phyloP scores from a whole-genome alignment of 2,797 vertebrate genomes.

The Tragopan temminckii region DNA sequence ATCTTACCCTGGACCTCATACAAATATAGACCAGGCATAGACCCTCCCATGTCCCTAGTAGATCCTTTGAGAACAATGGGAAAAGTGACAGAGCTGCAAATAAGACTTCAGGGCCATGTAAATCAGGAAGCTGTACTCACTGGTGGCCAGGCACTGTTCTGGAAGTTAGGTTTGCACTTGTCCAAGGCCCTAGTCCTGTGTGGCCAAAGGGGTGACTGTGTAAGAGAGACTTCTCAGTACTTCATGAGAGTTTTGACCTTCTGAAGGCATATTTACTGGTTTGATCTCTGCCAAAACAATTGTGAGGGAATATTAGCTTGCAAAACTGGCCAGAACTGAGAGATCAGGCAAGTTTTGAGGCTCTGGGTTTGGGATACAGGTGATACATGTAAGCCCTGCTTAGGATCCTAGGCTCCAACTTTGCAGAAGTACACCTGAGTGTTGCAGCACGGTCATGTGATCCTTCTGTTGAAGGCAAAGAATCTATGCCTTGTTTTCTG shows the following conservation, averaged over 20 bases:
- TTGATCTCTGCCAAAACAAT: not conserved
- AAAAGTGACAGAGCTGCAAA: not conserved
- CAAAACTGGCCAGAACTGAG: not conserved
- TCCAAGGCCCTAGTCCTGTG: not conserved
- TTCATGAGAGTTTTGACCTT: not conserved
- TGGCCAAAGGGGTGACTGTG: rapidly evolving
- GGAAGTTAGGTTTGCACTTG: not conserved
- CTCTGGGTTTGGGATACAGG: not conserved
- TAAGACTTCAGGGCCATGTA: rapidly evolving
- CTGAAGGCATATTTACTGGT: not conserved
- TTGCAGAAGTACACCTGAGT: not conserved
- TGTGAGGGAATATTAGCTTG: not conserved
- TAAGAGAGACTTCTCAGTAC: not conserved
- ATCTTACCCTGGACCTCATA: not conserved
- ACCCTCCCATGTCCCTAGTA: not conserved
- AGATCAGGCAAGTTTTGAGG: not conserved
- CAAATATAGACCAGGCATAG: rapidly evolving
- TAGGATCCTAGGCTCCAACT: not conserved
- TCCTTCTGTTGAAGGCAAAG: not conserved
- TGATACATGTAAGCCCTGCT: not conserved
- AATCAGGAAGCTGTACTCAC: rapidly evolving
- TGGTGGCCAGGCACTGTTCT: not conserved
- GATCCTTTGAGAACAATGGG: not conserved
- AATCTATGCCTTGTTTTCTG: not conserved
- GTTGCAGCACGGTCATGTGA: not conserved